Percentiles rank a stretch among this genome's conserved stretches.
phyloP scores from a whole-genome alignment of 2,113 vertebrate species.

The Callipepla squamata region DNA sequence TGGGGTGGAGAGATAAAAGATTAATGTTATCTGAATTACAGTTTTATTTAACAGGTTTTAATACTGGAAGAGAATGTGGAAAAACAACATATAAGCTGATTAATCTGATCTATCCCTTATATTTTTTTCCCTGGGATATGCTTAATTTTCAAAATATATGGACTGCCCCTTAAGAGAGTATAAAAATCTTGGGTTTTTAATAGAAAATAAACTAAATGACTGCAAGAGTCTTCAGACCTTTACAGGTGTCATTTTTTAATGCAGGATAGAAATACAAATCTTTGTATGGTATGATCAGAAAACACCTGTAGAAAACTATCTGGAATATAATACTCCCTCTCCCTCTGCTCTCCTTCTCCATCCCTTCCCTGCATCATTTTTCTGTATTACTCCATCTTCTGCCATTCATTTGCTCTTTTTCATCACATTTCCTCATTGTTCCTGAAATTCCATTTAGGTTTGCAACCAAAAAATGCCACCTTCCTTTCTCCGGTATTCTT shows the following conservation, averaged over 20 bases:
- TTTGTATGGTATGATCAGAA: neutral
- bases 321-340: neutral
- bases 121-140: slow-evolving; percentile 39
- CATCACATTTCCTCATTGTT: neutral
- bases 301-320: neutral
- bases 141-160: neutral
- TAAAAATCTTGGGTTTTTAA: slow-evolving; percentile 27
- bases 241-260: neutral
- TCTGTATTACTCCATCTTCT: neutral
- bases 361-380: neutral
- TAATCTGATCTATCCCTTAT: neutral
- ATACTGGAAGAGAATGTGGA: neutral
- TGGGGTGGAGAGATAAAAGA: neutral
- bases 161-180: slow-evolving; percentile 23
- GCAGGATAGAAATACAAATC: neutral
- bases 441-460: neutral
- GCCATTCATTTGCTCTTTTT: neutral
- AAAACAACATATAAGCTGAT: slow-evolving; percentile 8
- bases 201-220: slow-evolving; percentile 4
- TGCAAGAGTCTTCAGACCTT: neutral
- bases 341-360: neutral
- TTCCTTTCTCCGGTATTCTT: neutral
- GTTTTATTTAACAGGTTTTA: neutral
- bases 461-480: neutral
- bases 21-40: slow-evolving; percentile 25